phyloP scores from a whole-genome alignment of 2,888 invertebrate genomes.

The Incurvaria masculella region DNA sequence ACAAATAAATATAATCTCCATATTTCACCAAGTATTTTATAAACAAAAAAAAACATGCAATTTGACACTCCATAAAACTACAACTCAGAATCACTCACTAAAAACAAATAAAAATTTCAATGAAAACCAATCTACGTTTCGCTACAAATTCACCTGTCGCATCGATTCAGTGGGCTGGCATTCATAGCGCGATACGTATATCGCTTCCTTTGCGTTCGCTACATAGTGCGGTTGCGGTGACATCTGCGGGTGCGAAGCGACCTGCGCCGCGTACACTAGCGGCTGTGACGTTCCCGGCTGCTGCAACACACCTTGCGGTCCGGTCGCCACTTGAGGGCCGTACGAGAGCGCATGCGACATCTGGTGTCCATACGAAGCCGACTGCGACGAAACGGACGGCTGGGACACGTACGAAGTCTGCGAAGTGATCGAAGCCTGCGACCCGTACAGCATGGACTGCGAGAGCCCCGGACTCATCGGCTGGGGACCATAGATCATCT shows the following conservation, averaged over 20 bases:
- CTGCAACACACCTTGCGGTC: no score
- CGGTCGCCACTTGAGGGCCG: neutral
- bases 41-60: neutral
- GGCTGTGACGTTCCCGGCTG: no score
- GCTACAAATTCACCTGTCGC: neutral
- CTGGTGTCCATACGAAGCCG: slow-evolving; percentile 13
- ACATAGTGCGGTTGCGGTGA: no score
- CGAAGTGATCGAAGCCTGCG: slow-evolving; percentile 22
- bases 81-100: slow-evolving; percentile 12
- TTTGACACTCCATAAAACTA: slow-evolving; percentile 14
- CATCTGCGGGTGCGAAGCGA: neutral
- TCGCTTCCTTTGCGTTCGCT: no score
- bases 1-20: neutral
- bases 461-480: slow-evolving; percentile 25
- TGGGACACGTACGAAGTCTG: neutral
- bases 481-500: slow-evolving; percentile 22
- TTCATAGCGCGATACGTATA: no score
- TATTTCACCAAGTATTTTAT: neutral
- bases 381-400: neutral
- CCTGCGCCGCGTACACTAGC: neutral
- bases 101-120: no score
- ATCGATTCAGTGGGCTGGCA: neutral
- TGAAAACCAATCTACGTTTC: neutral
- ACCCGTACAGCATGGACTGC: slow-evolving; percentile 33
- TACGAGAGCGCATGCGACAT: neutral